A percentile compares a stretch with the other conserved stretches of the same genome.
Conservation (phyloP, 2,797 vertebrate genomes). For the Limnodromus scolopaceus region DNA sequence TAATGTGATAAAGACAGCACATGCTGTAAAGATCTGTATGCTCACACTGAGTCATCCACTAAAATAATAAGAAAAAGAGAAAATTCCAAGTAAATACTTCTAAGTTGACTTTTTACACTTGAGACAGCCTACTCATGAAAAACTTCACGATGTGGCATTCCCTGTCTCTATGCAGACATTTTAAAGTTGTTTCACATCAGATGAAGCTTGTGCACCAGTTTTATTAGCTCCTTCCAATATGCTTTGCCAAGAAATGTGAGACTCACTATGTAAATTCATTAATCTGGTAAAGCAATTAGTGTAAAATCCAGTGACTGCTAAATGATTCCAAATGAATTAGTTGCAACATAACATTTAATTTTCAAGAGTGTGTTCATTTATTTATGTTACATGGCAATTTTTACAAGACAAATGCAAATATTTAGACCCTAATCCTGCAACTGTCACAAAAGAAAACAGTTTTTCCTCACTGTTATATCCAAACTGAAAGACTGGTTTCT, state of each 20-base stretch:
- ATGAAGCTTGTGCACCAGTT: not conserved
- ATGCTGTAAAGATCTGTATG: not conserved
- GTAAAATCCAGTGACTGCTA: slow-evolving; percentile 73
- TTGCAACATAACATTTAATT: slow-evolving; percentile 73
- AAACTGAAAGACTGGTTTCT: not conserved
- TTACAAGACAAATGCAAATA: slow-evolving; percentile 65
- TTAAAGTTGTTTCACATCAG: not conserved
- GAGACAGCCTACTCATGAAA: not conserved
- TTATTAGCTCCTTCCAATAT: slow-evolving; percentile 30
- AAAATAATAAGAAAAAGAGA: not conserved
- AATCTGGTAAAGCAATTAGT: slow-evolving; percentile 76
- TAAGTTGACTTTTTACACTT: not conserved
- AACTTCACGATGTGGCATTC: not conserved
- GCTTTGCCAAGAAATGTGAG: slow-evolving; percentile 58
- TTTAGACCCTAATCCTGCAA: not conserved
- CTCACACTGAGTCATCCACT: not conserved
- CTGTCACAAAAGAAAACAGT: not conserved
- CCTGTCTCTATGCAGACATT: not conserved
- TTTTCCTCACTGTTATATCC: not conserved
- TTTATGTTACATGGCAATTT: slow-evolving; percentile 68
- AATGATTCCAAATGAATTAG: slow-evolving; percentile 77
- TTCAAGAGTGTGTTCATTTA: slow-evolving; percentile 62
- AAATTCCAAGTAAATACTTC: not conserved
- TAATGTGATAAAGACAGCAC: not conserved
- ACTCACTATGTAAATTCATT: slow-evolving; percentile 75